These are phyloP conservation scores for Tribolium freemani DNA, from an alignment of 2,888 invertebrate genomes.

Conservation along the genomic window DNA sequence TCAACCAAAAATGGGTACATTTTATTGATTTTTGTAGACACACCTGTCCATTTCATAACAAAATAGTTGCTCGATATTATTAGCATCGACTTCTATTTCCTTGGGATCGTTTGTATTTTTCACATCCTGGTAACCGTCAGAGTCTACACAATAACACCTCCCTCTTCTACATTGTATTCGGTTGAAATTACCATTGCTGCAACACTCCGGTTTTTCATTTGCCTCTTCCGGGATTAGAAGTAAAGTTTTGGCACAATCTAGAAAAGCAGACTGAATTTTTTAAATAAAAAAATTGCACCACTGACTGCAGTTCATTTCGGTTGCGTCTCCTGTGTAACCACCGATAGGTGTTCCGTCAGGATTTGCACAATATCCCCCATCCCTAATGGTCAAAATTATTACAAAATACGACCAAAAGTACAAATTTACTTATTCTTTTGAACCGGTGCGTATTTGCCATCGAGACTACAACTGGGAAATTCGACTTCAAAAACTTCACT, in stretches of 20 bases:
- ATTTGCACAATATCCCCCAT: constrained; percentile 69
- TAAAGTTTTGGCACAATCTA: constrained; percentile 77
- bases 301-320: constrained; percentile 76
- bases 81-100: constrained; percentile 54
- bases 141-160: constrained; percentile 75
- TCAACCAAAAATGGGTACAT: background rate
- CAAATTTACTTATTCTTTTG: constrained; percentile 59
- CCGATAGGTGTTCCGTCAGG: constrained; percentile 69
- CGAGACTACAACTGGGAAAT: constrained; percentile 69
- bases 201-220: constrained; percentile 72
- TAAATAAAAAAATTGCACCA: constrained; percentile 50
- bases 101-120: background rate
- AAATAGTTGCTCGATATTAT: background rate
- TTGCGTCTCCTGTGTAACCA: constrained; percentile 56
- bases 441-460: constrained; percentile 69
- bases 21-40: background rate
- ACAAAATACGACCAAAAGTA: background rate
- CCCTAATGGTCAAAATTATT: background rate
- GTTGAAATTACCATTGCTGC: constrained; percentile 76
- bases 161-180: constrained; percentile 75
- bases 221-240: constrained; percentile 62
- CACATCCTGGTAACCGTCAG: constrained; percentile 71
- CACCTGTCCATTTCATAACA: background rate
- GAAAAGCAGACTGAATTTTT: constrained; percentile 45
- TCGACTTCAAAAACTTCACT: constrained; percentile 57